Evolutionary conservation across 2,888 invertebrate genomes (phyloP).

Genomic region (Pollenia angustigena): DNA sequence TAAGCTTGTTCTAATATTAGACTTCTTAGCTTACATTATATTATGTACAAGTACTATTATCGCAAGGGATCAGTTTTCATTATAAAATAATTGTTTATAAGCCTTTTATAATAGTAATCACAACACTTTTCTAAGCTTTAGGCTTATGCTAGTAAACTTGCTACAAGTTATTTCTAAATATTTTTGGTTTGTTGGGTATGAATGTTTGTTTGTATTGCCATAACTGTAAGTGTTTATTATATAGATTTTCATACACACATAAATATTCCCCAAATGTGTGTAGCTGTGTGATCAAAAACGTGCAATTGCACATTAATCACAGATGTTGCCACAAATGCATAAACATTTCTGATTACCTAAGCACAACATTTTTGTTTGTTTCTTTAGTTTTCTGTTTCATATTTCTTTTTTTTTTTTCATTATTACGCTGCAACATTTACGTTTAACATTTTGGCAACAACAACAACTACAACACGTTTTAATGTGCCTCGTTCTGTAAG

Average conservation of each 20-base stretch:
- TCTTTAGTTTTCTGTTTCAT: neutral
- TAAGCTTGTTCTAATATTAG: no score
- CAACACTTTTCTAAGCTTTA: no score
- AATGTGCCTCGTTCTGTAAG: neutral
- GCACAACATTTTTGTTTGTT: slow-evolving; percentile 47
- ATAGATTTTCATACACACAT: slow-evolving; percentile 9
- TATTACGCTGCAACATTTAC: neutral
- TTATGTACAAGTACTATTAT: no score
- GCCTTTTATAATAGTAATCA: no score
- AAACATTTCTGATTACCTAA: slow-evolving; percentile 71
- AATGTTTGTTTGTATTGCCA: neutral
- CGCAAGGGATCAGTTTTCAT: no score
- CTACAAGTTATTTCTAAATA: no score
- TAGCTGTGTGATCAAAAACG: slow-evolving; percentile 67
- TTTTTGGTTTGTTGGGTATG: no score
- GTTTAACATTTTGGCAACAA: slow-evolving; percentile 11
- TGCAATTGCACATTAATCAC: slow-evolving; percentile 75
- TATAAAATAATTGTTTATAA: no score
- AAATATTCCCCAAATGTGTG: neutral
- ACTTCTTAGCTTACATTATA: no score
- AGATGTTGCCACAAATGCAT: slow-evolving; percentile 75
- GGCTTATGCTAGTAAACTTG: no score
- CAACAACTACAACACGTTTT: neutral
- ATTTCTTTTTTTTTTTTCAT: neutral
- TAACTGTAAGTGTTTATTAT: slow-evolving; percentile 31